Evolutionary conservation across 2,888 invertebrate species (phyloP).

Genomic region (Tholera decimalis): DNA sequence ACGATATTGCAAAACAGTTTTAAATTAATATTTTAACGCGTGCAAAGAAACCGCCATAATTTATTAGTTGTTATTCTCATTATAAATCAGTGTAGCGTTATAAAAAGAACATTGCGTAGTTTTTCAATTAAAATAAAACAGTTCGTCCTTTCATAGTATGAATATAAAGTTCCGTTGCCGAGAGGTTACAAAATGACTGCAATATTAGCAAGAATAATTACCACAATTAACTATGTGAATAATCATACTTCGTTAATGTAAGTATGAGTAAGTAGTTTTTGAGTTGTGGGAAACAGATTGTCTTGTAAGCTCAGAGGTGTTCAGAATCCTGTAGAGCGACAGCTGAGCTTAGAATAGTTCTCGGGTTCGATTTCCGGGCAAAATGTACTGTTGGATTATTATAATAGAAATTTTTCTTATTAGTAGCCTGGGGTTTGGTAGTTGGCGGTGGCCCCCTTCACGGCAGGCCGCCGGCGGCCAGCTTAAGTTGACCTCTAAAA

Average conservation of each 20-base stretch:
- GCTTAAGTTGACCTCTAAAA: too few species aligned
- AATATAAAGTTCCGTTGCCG: slow-evolving; percentile 52
- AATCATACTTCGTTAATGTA: slow-evolving; percentile 68
- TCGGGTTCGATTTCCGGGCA: too few species aligned
- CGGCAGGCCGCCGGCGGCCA: too few species aligned
- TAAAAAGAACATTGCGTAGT: slow-evolving; percentile 23
- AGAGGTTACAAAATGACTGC: slow-evolving; percentile 70
- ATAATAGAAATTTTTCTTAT: too few species aligned
- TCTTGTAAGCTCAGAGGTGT: slow-evolving; percentile 12
- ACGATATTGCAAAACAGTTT: background rate
- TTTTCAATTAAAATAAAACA: slow-evolving; percentile 16
- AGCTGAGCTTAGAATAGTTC: too few species aligned
- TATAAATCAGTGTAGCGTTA: slow-evolving; percentile 15
- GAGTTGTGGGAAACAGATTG: slow-evolving; percentile 40
- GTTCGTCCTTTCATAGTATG: slow-evolving; percentile 42
- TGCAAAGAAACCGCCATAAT: slow-evolving; percentile 5
- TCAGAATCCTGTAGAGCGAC: too few species aligned
- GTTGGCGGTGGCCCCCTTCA: too few species aligned
- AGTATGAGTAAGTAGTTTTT: slow-evolving; percentile 57
- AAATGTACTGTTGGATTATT: too few species aligned
- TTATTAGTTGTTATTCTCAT: slow-evolving; percentile 3
- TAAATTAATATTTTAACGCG: background rate
- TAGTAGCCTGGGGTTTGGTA: too few species aligned
- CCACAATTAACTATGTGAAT: slow-evolving; percentile 73
- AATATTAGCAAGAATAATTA: slow-evolving; percentile 79